Conservation (phyloP, 2,113 vertebrate genomes). For the Panthera tigris region DNA sequence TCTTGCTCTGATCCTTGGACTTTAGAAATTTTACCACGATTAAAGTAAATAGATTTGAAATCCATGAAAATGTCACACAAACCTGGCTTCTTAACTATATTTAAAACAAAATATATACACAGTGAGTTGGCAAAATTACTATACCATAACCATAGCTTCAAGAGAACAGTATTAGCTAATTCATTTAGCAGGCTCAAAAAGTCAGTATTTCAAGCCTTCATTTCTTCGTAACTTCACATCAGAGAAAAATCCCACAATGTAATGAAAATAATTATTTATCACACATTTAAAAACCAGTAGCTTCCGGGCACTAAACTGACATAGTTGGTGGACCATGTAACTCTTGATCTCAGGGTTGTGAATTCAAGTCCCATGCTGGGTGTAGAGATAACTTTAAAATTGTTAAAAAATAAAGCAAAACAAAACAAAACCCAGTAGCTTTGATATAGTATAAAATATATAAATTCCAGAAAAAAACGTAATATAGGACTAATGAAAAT, state of each 20-base stretch:
- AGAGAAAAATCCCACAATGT: not conserved
- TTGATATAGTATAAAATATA: not conserved
- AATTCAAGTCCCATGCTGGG: too few relatives aligned
- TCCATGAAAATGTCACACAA: not conserved
- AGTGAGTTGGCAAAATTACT: not conserved
- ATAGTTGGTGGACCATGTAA: too few relatives aligned
- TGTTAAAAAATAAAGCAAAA: too few relatives aligned
- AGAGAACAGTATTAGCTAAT: not conserved
- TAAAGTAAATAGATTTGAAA: not conserved
- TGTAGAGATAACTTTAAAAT: too few relatives aligned
- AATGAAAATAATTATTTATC: not conserved
- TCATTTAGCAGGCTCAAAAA: not conserved
- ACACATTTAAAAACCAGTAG: not conserved
- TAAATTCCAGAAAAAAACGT: not conserved
- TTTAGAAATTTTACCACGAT: not conserved
- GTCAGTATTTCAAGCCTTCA: not conserved
- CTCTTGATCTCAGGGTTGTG: too few relatives aligned
- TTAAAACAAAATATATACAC: not conserved
- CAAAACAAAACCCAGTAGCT: not conserved
- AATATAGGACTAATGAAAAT: not conserved
- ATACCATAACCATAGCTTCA: not conserved
- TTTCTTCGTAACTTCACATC: not conserved
- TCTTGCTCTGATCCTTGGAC: not conserved
- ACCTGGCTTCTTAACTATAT: not conserved
- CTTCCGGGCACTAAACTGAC: not conserved